These are phyloP conservation scores for Lampris megalopsis DNA, from an alignment of 2,113 vertebrate genomes.

Conservation along the genomic window DNA sequence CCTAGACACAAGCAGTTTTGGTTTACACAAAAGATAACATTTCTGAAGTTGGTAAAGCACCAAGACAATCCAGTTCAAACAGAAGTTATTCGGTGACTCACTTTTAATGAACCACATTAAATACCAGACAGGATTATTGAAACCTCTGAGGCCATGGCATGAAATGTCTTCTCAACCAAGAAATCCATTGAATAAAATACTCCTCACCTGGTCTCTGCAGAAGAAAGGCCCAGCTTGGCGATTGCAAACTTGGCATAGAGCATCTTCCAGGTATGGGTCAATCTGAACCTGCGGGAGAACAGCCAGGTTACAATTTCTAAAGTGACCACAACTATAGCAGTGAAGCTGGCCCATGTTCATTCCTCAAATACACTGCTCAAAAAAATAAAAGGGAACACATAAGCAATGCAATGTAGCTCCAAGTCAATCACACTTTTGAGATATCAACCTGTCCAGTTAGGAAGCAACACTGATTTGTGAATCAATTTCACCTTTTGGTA, in stretches of 20 bases:
- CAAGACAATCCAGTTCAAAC: too few species aligned
- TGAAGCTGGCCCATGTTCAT: background rate
- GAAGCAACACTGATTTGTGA: too few species aligned
- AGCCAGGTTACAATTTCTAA: background rate
- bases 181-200: background rate
- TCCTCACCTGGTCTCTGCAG: conserved; percentile 95
- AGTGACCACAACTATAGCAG: background rate
- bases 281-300: conserved; percentile 90
- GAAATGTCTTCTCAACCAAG: background rate
- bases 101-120: background rate
- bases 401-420: too few species aligned
- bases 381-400: too few species aligned
- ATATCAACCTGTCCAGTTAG: too few species aligned
- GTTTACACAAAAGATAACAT: background rate
- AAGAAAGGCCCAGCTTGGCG: conserved; percentile 96
- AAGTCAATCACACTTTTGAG: too few species aligned
- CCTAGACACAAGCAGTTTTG: conserved; percentile 71
- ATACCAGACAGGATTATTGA: background rate
- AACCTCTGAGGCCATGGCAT: too few species aligned
- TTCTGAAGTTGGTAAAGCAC: background rate
- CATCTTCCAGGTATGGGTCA: conserved; percentile 96
- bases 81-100: too few species aligned
- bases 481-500: too few species aligned
- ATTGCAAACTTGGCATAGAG: conserved; percentile 95
- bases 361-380: too few species aligned